A percentile compares a stretch with the other conserved stretches of the same genome.
These are phyloP conservation scores for Sarcophaga peregrina DNA, from an alignment of 1,140 invertebrate species.

Conservation along the genomic window DNA sequence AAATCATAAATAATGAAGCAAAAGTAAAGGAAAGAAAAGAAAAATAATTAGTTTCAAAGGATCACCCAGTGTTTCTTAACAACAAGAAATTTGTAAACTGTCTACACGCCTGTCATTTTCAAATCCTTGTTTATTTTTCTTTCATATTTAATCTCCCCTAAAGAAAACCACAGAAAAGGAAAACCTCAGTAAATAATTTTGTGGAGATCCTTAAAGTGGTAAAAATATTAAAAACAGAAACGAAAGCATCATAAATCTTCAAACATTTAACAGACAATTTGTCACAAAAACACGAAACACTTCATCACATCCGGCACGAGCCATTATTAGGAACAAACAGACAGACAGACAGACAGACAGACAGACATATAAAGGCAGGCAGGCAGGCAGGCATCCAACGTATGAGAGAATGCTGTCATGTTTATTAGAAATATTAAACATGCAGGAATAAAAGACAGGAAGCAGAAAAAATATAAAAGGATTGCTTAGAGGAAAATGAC, in stretches of 20 bases:
- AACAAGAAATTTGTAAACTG: no score
- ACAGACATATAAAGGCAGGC: not conserved
- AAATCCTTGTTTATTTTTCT: no score
- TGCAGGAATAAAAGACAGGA: not conserved
- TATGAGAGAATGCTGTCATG: not conserved
- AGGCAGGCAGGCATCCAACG: not conserved
- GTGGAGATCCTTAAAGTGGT: no score
- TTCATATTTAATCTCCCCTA: no score
- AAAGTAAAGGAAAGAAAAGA: no score
- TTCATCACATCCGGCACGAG: not conserved
- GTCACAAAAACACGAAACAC: conserved; percentile 8
- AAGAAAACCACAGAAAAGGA: no score
- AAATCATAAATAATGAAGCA: no score
- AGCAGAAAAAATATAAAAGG: not conserved
- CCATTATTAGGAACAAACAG: not conserved
- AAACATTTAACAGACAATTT: conserved; percentile 19
- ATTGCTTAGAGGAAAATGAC: not conserved
- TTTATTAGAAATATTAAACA: not conserved
- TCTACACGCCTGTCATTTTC: no score
- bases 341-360: not conserved
- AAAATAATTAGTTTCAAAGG: no score
- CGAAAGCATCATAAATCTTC: conserved; percentile 9
- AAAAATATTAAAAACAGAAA: not conserved
- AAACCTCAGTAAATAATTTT: no score
- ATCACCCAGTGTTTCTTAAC: no score